Conservation (phyloP, 1,140 invertebrate genomes). For the Aporrectodea caliginosa region DNA sequence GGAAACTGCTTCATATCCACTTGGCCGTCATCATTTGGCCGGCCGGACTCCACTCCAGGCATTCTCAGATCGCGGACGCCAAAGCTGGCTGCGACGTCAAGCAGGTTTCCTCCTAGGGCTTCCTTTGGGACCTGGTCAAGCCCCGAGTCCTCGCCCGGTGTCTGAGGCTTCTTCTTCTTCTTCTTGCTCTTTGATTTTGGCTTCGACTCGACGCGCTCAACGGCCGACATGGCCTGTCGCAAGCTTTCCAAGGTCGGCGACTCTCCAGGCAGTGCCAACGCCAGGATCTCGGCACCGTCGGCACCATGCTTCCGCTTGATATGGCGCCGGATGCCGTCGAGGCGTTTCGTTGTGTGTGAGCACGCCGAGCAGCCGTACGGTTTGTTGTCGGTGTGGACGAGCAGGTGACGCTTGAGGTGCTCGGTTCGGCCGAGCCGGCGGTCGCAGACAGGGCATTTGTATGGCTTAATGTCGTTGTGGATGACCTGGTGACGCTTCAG, state of each 20-base stretch:
- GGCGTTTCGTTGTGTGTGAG: slow-evolving; percentile 19
- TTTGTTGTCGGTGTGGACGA: slow-evolving; percentile 26
- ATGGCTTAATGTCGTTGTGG: slow-evolving; percentile 30
- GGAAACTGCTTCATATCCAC: slow-evolving; percentile 9
- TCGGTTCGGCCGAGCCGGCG: slow-evolving; percentile 16
- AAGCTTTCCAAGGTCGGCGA: slow-evolving; percentile 4
- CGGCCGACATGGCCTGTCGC: neutral
- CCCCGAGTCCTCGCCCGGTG: neutral
- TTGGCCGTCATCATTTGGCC: neutral
- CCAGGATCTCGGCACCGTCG: slow-evolving; percentile 11
- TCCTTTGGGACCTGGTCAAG: slow-evolving; percentile 6
- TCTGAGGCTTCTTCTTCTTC: neutral
- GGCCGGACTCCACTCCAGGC: neutral
- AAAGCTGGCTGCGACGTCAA: slow-evolving; percentile 15
- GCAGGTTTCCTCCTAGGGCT: neutral
- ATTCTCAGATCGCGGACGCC: slow-evolving; percentile 16
- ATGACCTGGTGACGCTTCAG: slow-evolving; percentile 26
- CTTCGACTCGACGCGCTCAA: neutral
- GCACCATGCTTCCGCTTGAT: slow-evolving; percentile 24
- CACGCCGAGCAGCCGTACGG: slow-evolving; percentile 26
- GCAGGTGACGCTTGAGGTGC: slow-evolving; percentile 29
- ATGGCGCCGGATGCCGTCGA: slow-evolving; percentile 24
- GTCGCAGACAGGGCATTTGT: slow-evolving; percentile 30
- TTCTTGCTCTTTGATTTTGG: neutral
- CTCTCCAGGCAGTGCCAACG: neutral